phyloP scores from a whole-genome alignment of 2,797 vertebrate genomes.

The Emys orbicularis region DNA sequence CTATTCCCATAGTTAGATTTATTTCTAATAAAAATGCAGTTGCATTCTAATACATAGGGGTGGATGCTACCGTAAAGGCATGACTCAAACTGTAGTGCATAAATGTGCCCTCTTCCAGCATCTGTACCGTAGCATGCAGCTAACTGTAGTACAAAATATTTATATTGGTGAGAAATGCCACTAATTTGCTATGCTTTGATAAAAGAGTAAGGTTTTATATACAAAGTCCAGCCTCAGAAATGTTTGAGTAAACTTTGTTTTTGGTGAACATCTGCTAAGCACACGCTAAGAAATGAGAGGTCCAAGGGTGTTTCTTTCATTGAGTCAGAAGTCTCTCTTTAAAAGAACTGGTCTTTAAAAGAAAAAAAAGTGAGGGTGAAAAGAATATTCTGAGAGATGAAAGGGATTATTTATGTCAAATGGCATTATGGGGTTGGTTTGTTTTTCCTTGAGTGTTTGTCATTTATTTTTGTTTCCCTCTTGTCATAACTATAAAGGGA shows the following conservation, averaged over 20 bases:
- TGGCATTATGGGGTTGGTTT: neutral
- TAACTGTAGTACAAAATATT: slow-evolving; percentile 89
- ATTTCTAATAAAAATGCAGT: slow-evolving; percentile 77
- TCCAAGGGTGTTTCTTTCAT: slow-evolving; percentile 58
- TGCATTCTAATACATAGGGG: slow-evolving; percentile 73
- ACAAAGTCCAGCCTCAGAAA: slow-evolving; percentile 80
- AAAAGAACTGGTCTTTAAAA: neutral
- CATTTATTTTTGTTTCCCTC: neutral
- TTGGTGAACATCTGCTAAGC: slow-evolving; percentile 78
- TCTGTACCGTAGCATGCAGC: slow-evolving; percentile 75
- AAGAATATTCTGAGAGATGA: neutral
- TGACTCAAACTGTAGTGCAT: slow-evolving; percentile 56
- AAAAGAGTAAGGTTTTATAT: slow-evolving; percentile 80
- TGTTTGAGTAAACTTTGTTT: slow-evolving; percentile 81
- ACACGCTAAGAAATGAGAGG: slow-evolving; percentile 57
- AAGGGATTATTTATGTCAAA: neutral
- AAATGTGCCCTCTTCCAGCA: slow-evolving; percentile 71
- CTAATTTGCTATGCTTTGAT: slow-evolving; percentile 86
- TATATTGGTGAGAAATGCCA: slow-evolving; percentile 81
- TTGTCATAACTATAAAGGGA: too few relatives aligned
- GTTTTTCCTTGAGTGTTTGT: neutral
- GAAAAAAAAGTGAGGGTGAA: slow-evolving; percentile 7
- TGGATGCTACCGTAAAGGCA: slow-evolving; percentile 72
- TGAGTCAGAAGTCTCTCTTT: slow-evolving; percentile 47
- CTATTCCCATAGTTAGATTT: slow-evolving; percentile 84